phyloP scores from a whole-genome alignment of 2,888 invertebrate species.

The Ceraclea dissimilis region DNA sequence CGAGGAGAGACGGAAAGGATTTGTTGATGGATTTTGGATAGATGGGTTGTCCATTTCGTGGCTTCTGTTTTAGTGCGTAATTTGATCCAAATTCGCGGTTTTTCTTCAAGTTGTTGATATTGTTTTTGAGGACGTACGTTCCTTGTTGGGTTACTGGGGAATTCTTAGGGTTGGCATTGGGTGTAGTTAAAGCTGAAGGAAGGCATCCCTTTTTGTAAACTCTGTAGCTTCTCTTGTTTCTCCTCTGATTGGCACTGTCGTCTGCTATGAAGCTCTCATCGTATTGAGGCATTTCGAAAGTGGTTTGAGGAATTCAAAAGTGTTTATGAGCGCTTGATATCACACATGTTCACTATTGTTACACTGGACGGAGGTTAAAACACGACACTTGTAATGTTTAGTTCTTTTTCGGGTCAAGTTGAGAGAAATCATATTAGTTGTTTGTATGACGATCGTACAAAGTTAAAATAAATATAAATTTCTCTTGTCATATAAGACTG shows the following conservation, averaged over 20 bases:
- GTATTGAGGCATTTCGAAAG: constrained; percentile 43
- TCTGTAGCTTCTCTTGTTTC: constrained; percentile 46
- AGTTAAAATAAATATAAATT: not conserved
- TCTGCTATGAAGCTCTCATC: constrained; percentile 47
- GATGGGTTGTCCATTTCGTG: constrained; percentile 27
- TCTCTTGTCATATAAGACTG: not conserved
- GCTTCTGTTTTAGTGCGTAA: constrained; percentile 29
- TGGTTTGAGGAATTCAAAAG: not conserved
- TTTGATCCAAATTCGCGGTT: constrained; percentile 36
- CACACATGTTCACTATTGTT: not conserved
- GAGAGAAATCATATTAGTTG: not conserved
- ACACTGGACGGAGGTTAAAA: not conserved
- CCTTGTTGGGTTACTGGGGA: constrained; percentile 37
- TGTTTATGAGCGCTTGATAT: not conserved
- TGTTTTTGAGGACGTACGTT: constrained; percentile 41
- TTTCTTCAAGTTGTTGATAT: constrained; percentile 40
- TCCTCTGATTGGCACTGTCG: constrained; percentile 44
- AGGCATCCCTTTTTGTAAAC: constrained; percentile 44
- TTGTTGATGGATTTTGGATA: constrained; percentile 22
- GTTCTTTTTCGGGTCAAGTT: not conserved
- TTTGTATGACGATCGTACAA: not conserved
- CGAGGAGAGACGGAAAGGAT: constrained; percentile 37
- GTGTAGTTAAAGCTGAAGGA: constrained; percentile 27
- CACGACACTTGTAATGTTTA: not conserved
- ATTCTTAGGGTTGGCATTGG: constrained; percentile 22